Conservation (phyloP, 2,888 invertebrate species). For the Molanna angustata region DNA sequence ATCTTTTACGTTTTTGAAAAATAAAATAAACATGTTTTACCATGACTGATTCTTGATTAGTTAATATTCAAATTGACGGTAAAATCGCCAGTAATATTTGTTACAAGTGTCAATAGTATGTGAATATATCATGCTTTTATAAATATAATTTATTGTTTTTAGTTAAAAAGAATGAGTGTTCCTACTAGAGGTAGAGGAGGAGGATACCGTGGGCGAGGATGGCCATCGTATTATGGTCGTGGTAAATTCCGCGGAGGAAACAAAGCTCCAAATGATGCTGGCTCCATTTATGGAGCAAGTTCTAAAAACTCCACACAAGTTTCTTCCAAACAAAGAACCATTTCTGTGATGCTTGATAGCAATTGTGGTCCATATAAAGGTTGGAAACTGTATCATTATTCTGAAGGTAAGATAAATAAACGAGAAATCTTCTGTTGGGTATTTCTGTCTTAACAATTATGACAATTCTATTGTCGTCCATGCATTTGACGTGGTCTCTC, state of each 20-base stretch:
- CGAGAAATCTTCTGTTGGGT: no score
- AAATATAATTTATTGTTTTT: not conserved
- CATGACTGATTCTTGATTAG: no score
- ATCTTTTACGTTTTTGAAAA: no score
- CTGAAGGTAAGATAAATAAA: conserved; percentile 52
- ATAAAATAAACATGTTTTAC: no score
- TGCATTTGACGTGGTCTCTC: no score
- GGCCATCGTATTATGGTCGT: conserved; percentile 18
- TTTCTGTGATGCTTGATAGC: conserved; percentile 15
- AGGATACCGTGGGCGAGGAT: conserved; percentile 21
- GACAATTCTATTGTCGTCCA: no score
- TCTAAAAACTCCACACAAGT: conserved; percentile 11
- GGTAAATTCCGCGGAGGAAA: conserved; percentile 10
- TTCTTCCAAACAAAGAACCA: conserved; percentile 17
- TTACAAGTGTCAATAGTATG: no score
- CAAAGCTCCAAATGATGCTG: conserved; percentile 2
- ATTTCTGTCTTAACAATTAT: no score
- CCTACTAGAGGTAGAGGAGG: conserved; percentile 15
- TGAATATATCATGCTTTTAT: no score
- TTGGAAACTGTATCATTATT: conserved; percentile 78
- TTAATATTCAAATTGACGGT: no score
- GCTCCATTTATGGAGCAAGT: conserved; percentile 12
- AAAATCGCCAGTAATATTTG: no score
- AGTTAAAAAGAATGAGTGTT: conserved; percentile 7
- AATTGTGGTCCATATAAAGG: conserved; percentile 54